A percentile compares a stretch with the other conserved stretches of the same genome.
phyloP scores from a whole-genome alignment of 1,140 invertebrate species.

The Lanistes nyassanus region DNA sequence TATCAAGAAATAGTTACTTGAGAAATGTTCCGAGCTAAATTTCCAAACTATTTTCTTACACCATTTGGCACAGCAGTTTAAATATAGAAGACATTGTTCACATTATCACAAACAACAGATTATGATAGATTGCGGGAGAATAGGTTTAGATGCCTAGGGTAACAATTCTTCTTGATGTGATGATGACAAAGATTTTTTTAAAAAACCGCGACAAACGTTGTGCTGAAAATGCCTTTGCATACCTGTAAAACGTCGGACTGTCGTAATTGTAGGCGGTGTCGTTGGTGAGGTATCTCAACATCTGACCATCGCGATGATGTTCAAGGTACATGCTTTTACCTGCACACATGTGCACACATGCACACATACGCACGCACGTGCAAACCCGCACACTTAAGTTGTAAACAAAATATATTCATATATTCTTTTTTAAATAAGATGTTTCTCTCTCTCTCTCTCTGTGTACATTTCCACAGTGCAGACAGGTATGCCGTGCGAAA shows the following conservation, averaged over 20 bases:
- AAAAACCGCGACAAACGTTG: too few species aligned
- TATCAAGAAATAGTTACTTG: too few species aligned
- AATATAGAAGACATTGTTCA: too few species aligned
- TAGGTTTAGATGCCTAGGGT: too few species aligned
- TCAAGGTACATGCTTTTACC: not conserved
- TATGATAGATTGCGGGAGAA: too few species aligned
- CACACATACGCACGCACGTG: not conserved
- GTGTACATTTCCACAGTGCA: not conserved
- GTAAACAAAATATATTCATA: not conserved
- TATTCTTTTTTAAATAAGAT: not conserved
- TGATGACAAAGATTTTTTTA: too few species aligned
- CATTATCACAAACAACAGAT: too few species aligned
- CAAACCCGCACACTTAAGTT: not conserved
- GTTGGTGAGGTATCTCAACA: not conserved
- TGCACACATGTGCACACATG: not conserved
- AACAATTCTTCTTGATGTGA: too few species aligned
- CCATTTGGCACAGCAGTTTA: too few species aligned
- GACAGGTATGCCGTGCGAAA: not conserved
- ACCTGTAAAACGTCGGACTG: conserved; percentile 1
- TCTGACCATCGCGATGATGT: conserved; percentile 4
- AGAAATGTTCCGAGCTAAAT: too few species aligned
- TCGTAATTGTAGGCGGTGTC: conserved; percentile 15
- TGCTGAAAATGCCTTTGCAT: not conserved
- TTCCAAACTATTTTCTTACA: too few species aligned
- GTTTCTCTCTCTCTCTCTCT: not conserved